A percentile compares a stretch with the other conserved stretches of the same genome.
These are phyloP conservation scores for Gallinago nigripennis DNA, from an alignment of 2,797 vertebrate genomes.

Conservation along the genomic window DNA sequence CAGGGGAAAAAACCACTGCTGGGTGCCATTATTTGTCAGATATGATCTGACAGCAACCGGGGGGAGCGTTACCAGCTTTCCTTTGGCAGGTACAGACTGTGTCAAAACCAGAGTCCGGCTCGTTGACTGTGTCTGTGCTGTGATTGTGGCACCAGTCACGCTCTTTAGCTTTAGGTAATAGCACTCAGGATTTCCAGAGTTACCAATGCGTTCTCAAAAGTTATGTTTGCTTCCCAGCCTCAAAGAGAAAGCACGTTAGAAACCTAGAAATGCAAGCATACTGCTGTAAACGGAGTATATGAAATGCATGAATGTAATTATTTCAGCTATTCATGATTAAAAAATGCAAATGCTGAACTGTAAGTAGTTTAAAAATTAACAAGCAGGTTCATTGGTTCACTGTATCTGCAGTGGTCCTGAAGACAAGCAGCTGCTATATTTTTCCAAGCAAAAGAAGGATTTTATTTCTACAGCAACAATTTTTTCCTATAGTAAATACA, in stretches of 20 bases:
- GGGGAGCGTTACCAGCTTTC: background rate
- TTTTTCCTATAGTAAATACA: background rate
- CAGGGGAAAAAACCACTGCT: fast-evolving
- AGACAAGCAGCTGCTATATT: background rate
- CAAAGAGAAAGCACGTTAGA: background rate
- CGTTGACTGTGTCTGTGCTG: background rate
- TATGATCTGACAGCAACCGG: background rate
- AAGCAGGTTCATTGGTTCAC: background rate
- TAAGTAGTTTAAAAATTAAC: background rate
- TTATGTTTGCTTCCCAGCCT: background rate
- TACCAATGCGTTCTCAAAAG: background rate
- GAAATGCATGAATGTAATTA: background rate
- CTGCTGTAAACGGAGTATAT: background rate
- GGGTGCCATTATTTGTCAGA: background rate
- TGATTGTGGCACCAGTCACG: background rate
- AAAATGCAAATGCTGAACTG: background rate
- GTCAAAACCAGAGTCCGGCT: background rate
- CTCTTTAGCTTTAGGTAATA: background rate
- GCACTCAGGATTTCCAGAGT: background rate
- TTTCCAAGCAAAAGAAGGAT: background rate
- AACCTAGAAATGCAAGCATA: background rate
- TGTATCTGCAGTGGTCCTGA: background rate
- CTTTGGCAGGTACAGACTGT: background rate
- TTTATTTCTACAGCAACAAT: background rate
- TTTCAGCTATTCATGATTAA: background rate